Base-by-base conservation (phyloP, 2,888 invertebrate genomes). In the Tenthredo livida region DNA sequence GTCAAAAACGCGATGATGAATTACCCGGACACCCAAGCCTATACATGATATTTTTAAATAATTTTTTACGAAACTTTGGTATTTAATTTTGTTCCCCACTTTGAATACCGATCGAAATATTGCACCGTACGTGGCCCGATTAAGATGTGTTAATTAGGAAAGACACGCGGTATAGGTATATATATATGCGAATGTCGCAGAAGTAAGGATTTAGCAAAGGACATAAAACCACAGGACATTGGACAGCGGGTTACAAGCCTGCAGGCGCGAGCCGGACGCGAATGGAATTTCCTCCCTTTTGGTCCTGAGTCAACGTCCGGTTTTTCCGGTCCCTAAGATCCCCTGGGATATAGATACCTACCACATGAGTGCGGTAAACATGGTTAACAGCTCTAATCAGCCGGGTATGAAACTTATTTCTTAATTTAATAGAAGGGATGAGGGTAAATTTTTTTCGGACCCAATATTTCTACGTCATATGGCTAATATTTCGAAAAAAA, bases 231-330 rank as follows among this genome's bases (percentile, higher is more conserved):
- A 29, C 29, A 29, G 29, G 29, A 33, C 17, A 33, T 12, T 73
- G 25, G 25, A 54, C 50, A 77, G 12, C 10, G 29, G 54, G 3
- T 54, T 61, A 61, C 17, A 25, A 40, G 21, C 25, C 29, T 29
- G 29, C 50, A 80, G 78, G 78, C 78, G 77, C 37, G 77, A 80
- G 61, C 78, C 78, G 78, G 78, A 80, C 75, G 75, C 75, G 25
- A 6, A 29, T 50, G 61, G 58, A 61, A 80, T 80, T 80, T 61
- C 61, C 58, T 80, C 61, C 78, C 78, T 40, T 61, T 61, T 80
- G 78, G 17, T 80, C 21, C 78, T 40, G 21, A 80, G 78, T 61
- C 40, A 12, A 80, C 78, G 21, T 80, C 78, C 78, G 78, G 78
- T 80, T 40, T 25, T 61, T 80, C 78, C 78, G 40, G 78, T 40